A percentile compares a stretch with the other conserved stretches of the same genome.
Evolutionary conservation across 2,888 invertebrate species (phyloP).

Genomic region (Drosophila sordidapex): DNA sequence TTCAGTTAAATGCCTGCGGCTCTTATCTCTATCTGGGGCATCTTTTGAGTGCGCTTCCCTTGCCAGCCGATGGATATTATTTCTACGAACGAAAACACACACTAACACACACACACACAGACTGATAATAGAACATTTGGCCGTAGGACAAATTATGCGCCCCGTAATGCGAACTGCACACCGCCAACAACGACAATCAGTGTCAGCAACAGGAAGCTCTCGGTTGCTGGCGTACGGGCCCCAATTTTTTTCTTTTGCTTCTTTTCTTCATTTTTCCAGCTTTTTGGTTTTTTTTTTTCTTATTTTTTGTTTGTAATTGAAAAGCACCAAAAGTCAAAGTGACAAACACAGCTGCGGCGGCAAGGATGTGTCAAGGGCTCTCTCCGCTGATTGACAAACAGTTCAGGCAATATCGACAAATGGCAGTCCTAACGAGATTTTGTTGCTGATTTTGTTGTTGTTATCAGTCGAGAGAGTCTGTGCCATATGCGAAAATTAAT

Average conservation of each 20-base stretch:
- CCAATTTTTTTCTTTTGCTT: slow-evolving; percentile 11
- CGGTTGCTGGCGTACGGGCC: slow-evolving; percentile 14
- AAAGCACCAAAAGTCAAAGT: slow-evolving; percentile 65
- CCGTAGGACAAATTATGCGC: slow-evolving; percentile 74
- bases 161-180: slow-evolving; percentile 40
- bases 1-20: slow-evolving; percentile 74
- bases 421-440: slow-evolving; percentile 60
- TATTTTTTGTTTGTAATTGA: slow-evolving; percentile 63
- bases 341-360: slow-evolving; percentile 53
- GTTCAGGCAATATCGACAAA: slow-evolving; percentile 58
- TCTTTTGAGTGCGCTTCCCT: slow-evolving; percentile 46
- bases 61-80: slow-evolving; percentile 58
- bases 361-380: slow-evolving; percentile 52
- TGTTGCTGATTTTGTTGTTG: slow-evolving; percentile 10
- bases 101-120: slow-evolving; percentile 8
- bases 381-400: slow-evolving; percentile 70
- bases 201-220: slow-evolving; percentile 73
- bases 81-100: slow-evolving; percentile 46
- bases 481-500: slow-evolving; percentile 76
- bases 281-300: not conserved
- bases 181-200: slow-evolving; percentile 64
- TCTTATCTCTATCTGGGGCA: slow-evolving; percentile 61
- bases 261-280: slow-evolving; percentile 1
- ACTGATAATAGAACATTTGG: slow-evolving; percentile 75
- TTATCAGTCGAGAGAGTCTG: not conserved